A percentile compares a stretch with the other conserved stretches of the same genome.
Evolutionary conservation across 2,797 vertebrate species (phyloP).

Genomic region (Xenentodon cancila): DNA sequence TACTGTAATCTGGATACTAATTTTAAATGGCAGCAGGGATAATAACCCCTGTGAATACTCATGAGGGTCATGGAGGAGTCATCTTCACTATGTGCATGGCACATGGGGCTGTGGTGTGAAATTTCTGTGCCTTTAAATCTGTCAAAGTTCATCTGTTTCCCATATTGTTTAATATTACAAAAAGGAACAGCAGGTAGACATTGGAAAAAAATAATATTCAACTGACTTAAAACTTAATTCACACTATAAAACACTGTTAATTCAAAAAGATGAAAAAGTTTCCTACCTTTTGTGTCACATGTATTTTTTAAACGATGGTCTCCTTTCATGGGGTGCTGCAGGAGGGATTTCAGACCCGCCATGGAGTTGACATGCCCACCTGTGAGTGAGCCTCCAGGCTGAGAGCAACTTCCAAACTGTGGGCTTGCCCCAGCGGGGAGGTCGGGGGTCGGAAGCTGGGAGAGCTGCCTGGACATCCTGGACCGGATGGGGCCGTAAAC

Average conservation of each 20-base stretch:
- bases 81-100: conserved; percentile 18
- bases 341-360: conserved; percentile 88
- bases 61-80: conserved; percentile 37
- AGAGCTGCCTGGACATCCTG: conserved; percentile 85
- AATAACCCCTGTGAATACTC: conserved; percentile 51
- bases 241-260: conserved; percentile 1
- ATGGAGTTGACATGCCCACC: conserved; percentile 83
- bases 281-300: conserved; percentile 80
- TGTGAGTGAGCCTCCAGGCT: conserved; percentile 77
- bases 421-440: conserved; percentile 84
- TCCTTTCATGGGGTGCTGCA: conserved; percentile 89
- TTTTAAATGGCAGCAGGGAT: conserved; percentile 44
- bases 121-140: neutral
- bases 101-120: conserved; percentile 22
- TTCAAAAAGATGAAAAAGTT: neutral
- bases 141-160: no score
- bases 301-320: conserved; percentile 84
- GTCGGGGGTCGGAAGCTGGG: conserved; percentile 84
- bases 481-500: conserved; percentile 58
- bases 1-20: conserved; percentile 58
- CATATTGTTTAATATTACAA: no score
- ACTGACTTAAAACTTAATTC: conserved; percentile 3
- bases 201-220: neutral
- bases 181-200: no score
- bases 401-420: conserved; percentile 82